Evolutionary conservation across 2,888 invertebrate genomes (phyloP), one percentile per base, ranked within the genome.

Genomic region (Lepidocyrtinus sp.): DNA sequence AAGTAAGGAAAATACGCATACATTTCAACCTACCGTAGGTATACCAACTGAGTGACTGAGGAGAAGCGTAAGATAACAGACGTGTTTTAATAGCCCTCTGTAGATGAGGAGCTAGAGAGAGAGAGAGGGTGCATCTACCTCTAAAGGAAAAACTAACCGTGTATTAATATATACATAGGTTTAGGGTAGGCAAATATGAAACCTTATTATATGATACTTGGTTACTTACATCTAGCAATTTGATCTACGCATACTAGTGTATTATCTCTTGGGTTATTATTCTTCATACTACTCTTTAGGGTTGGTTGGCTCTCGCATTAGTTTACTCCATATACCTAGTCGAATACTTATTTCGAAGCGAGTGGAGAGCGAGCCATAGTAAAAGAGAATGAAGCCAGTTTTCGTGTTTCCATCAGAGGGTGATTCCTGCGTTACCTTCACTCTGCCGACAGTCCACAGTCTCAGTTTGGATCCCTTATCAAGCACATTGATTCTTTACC

Each of bases 391-490:
- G 67, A n/a, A 68, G 75, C 75, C 19, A 68, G 75, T 63, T 75
- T 75, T 50, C 61, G 21, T 69, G 46, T 69, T 68, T 75, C 62
- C 69, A 68, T 69, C 69, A 61, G 75, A 75, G 75, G 75, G 75
- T 75, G 75, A 75, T 75, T 75, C 75, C 75, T 75, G 75, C 61
- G 75, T 67, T 75, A 75, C 75, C 75, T 75, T 69, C 63, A 50
- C 17, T 67, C 27, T 26, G 73, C 65, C 15, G 36, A 63, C 25
- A 69, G 36, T 62, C 75, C 68, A 67, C 75, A 75, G 75, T 75
- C 75, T 75, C 63, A 55, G 62, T 75, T 75, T 75, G 75, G 75
- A 75, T 75, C 75, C 75, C 75, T 75, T 75, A 75, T 75, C 75
- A 75, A 69, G 69, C 75, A 69, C 75, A 75, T 75, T 69, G 69